Percentiles rank a stretch among this genome's conserved stretches.
Evolutionary conservation across 2,113 vertebrate species (phyloP).

Genomic region (mouse (Mus musculus)): DNA sequence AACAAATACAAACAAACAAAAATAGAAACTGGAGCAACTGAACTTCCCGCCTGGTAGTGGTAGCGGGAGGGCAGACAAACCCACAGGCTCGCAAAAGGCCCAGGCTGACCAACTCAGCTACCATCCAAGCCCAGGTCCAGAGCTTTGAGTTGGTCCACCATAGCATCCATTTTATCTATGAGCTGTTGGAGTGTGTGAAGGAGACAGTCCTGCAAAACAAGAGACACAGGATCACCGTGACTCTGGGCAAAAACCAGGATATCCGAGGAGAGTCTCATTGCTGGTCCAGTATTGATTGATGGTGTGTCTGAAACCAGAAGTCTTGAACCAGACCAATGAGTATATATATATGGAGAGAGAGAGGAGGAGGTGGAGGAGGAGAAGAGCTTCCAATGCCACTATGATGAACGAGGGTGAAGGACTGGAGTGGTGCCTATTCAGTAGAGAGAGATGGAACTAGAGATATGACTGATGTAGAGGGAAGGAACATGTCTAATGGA

Average conservation of each 20-base stretch:
- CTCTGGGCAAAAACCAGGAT: not conserved
- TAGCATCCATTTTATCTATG: not conserved
- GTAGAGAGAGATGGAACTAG: not conserved
- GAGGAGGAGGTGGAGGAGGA: too few species aligned
- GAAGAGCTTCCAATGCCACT: not conserved
- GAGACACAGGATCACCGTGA: not conserved
- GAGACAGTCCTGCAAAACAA: not conserved
- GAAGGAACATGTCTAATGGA: not conserved
- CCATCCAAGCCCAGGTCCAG: not conserved
- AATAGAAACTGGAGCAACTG: not conserved
- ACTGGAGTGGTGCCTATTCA: not conserved
- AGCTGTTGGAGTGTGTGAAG: not conserved
- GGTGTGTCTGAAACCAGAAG: too few species aligned
- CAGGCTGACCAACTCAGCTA: not conserved
- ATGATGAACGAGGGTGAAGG: not conserved
- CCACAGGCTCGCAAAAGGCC: not conserved
- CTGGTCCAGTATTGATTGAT: too few species aligned
- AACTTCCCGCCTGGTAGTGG: not conserved
- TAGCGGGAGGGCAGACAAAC: too few species aligned
- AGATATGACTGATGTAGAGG: not conserved
- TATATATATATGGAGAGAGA: too few species aligned
- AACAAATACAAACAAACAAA: not conserved
- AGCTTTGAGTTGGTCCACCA: not conserved
- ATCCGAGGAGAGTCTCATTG: not conserved
- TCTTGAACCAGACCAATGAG: not conserved